Conservation (phyloP, 2,888 invertebrate genomes). For the Chrysolina americana region DNA sequence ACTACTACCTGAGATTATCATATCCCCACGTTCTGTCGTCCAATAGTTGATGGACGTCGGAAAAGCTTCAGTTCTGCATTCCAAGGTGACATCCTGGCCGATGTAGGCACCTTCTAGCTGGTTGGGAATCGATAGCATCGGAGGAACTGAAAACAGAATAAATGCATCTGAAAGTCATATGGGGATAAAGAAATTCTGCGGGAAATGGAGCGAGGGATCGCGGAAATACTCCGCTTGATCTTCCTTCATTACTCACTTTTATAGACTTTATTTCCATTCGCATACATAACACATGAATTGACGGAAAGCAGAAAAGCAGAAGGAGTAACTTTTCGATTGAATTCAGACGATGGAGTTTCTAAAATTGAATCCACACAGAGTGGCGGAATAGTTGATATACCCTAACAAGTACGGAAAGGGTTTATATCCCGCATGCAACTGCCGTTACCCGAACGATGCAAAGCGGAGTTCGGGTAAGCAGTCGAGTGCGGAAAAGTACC, state of each 20-base stretch:
- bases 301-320: background rate
- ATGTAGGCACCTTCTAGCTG: slow-evolving; percentile 92
- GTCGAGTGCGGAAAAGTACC: too few relatives aligned
- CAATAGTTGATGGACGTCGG: slow-evolving; percentile 95
- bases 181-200: background rate
- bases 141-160: slow-evolving; percentile 80
- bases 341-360: background rate
- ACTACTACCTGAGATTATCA: slow-evolving; percentile 89
- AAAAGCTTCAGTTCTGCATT: slow-evolving; percentile 93
- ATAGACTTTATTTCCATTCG: slow-evolving; percentile 21
- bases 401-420: too few relatives aligned
- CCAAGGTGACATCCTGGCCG: slow-evolving; percentile 89
- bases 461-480: too few relatives aligned
- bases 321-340: background rate
- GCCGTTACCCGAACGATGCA: too few relatives aligned
- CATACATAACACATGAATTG: slow-evolving; percentile 24
- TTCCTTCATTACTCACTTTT: slow-evolving; percentile 19
- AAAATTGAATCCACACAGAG: background rate
- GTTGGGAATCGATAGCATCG: slow-evolving; percentile 94
- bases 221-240: slow-evolving; percentile 8
- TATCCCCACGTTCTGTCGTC: slow-evolving; percentile 92
- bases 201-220: background rate
- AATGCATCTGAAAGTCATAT: slow-evolving; percentile 19
- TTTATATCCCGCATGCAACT: too few relatives aligned
- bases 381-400: too few relatives aligned